Evolutionary conservation across 2,888 invertebrate species (phyloP).

Genomic region (Cantharis rustica): DNA sequence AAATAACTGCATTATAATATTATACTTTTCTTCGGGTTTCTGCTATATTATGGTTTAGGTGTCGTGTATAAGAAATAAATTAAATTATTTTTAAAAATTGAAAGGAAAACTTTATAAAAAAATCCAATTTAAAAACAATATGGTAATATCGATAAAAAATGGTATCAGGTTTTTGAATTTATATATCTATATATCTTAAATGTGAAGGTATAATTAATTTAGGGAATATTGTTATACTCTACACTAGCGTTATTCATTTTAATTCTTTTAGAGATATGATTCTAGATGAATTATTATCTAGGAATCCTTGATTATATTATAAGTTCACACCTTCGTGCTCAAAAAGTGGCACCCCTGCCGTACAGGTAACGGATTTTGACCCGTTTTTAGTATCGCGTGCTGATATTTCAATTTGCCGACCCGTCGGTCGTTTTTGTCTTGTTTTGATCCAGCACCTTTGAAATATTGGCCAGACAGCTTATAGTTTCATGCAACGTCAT

Average conservation of each 20-base stretch:
- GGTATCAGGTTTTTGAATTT: not conserved
- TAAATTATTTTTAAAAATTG: not conserved
- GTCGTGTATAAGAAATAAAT: not conserved
- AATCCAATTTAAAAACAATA: not conserved
- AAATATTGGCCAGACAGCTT: slow-evolving; percentile 44
- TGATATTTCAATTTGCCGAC: slow-evolving; percentile 45
- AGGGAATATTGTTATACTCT: not conserved
- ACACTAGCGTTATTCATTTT: not conserved
- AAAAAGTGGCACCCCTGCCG: slow-evolving; percentile 33
- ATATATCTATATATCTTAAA: not conserved
- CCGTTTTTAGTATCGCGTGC: slow-evolving; percentile 42
- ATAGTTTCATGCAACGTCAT: slow-evolving; percentile 42
- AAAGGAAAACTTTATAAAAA: not conserved
- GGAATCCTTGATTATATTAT: slow-evolving; percentile 8
- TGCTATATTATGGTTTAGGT: no score
- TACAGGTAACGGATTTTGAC: slow-evolving; percentile 26
- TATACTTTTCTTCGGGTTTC: not conserved
- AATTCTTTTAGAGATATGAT: not conserved
- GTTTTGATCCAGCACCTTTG: slow-evolving; percentile 47
- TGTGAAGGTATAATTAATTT: not conserved
- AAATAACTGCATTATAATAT: not conserved
- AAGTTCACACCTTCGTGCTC: slow-evolving; percentile 35
- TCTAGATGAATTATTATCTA: not conserved
- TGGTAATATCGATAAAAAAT: not conserved
- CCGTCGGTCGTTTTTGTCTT: slow-evolving; percentile 47